phyloP scores from a whole-genome alignment of 2,113 vertebrate species.

The Theristicus caerulescens region DNA sequence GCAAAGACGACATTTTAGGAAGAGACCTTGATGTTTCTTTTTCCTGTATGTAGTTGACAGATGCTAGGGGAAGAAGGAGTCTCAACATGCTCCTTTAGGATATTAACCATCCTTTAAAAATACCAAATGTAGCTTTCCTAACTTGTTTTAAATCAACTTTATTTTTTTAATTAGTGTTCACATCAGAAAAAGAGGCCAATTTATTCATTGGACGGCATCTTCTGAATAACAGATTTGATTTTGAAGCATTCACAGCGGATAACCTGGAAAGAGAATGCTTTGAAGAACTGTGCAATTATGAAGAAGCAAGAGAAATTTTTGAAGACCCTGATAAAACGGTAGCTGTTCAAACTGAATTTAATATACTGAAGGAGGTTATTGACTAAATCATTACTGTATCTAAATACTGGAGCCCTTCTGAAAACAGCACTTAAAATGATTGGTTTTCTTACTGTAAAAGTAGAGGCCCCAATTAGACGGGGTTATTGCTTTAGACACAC shows the following conservation, averaged over 20 bases:
- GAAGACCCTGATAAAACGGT: conserved; percentile 86
- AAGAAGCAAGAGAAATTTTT: conserved; percentile 93
- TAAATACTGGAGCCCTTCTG: background rate
- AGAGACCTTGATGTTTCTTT: background rate
- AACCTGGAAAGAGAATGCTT: conserved; percentile 92
- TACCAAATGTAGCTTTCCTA: background rate
- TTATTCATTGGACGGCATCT: conserved; percentile 87
- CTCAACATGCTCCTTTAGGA: background rate
- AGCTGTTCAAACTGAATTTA: conserved; percentile 15
- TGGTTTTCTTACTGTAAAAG: background rate
- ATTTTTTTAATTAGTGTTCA: conserved; percentile 81
- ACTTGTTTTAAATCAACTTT: background rate
- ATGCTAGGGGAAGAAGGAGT: background rate
- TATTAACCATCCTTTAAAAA: background rate
- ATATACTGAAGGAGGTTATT: background rate
- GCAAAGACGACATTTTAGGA: background rate
- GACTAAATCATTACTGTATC: background rate
- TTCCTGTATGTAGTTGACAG: background rate
- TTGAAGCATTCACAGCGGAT: conserved; percentile 88
- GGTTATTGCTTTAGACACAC: background rate
- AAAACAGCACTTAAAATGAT: background rate
- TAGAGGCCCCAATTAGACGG: background rate
- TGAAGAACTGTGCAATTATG: conserved; percentile 91
- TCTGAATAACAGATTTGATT: conserved; percentile 91
- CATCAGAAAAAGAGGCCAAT: conserved; percentile 83